Conservation (phyloP, 2,113 vertebrate genomes). For the Cryptomyrus ogoouensis region DNA sequence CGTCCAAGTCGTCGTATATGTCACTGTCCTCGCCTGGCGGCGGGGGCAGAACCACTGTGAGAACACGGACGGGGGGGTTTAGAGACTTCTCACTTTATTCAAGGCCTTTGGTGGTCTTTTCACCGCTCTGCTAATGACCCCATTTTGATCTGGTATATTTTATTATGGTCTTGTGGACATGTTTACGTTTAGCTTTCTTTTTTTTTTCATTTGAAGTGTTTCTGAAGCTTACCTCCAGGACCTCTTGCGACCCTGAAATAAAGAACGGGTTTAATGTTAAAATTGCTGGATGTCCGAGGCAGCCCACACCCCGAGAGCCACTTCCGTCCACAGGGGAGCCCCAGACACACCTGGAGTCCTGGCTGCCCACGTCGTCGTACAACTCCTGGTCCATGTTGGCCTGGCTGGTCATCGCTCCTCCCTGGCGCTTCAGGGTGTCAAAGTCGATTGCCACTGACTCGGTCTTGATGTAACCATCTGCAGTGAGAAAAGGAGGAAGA, state of each 20-base stretch:
- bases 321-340: not conserved
- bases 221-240: conserved; percentile 62
- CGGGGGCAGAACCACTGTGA: conserved; percentile 62
- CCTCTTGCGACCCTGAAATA: conserved; percentile 49
- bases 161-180: not conserved
- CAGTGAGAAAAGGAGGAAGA: not conserved
- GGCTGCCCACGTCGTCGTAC: conserved; percentile 76
- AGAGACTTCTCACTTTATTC: not conserved
- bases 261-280: conserved; percentile 27
- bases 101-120: not conserved
- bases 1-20: conserved; percentile 79
- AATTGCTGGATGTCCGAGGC: conserved; percentile 1
- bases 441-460: conserved; percentile 80
- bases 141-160: not conserved
- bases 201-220: not conserved
- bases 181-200: not conserved
- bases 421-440: conserved; percentile 63
- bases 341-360: conserved; percentile 61
- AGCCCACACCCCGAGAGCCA: not conserved
- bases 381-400: conserved; percentile 64
- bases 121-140: not conserved
- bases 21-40: conserved; percentile 64
- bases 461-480: conserved; percentile 90
- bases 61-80: conserved; percentile 17
- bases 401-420: conserved; percentile 19